Base-by-base conservation (phyloP, 2,888 invertebrate genomes). In the Biston stratarius region DNA sequence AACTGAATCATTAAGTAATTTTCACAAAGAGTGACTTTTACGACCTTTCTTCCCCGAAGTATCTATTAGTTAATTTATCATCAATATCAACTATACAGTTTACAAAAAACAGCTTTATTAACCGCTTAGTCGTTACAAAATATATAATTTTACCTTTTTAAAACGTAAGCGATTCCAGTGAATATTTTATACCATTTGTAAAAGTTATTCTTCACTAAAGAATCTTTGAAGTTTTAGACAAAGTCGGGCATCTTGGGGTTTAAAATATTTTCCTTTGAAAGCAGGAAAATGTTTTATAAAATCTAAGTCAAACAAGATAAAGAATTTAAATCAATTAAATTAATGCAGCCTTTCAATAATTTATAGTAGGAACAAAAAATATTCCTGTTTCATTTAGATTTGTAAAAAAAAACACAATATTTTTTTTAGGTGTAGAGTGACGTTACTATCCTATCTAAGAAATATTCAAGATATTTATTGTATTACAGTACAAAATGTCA, bases 281-380 rank as follows among this genome's bases (percentile, higher is more conserved):
- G 24, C 61, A 52, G 45, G 61, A 65, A 56, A 65, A 52, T 52
- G 11, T 61, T 65, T 64, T 49, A 58, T 49, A 61, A 61, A 60
- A 62, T 58, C 53, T 55, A 64, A 62, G 58, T 56, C 14, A 40
- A 61, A 56, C 52, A 60, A 64, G n/a, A 64, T 58, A 53, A 71
- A 71, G 63, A 49, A 63, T 62, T 62, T 14, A 33, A 24, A 53
- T 52, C 34, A 47, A 59, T 49, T 40, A 49, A 49, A 55, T 44
- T 24, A 33, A 40, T 53, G 14, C 38, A 10, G 10, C 15, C 34
- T 36, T n/a, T 34, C 34, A 36, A 52, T 52, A 0, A 52, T 52
- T 52, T 11, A 36, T 3, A 7, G n/a, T 6, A 51, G 34, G 7
- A 34, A 34, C n/a, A 12, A 33, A 33, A 11, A 24, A 12, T 11